phyloP scores from a whole-genome alignment of 1,140 invertebrate species.

The Augochlora pura region DNA sequence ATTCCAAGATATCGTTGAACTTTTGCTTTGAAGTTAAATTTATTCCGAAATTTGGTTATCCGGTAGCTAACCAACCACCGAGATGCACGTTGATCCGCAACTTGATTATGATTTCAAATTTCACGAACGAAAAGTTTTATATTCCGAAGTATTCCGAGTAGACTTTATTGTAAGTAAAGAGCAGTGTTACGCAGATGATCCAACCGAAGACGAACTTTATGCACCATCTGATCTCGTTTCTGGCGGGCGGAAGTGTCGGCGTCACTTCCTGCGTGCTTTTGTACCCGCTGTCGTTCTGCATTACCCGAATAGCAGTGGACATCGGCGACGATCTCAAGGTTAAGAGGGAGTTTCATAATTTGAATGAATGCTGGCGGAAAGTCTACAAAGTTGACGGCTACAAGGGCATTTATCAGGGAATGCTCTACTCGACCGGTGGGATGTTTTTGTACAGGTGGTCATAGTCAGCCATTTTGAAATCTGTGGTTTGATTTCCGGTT shows the following conservation, averaged over 20 bases:
- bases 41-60: no score
- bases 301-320: slow-evolving; percentile 32
- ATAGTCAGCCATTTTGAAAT: not conserved
- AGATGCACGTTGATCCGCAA: no score
- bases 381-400: slow-evolving; percentile 19
- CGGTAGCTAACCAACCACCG: no score
- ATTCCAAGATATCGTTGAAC: no score
- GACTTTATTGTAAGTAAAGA: not conserved
- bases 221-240: not conserved
- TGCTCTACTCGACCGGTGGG: not conserved
- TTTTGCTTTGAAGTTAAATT: no score
- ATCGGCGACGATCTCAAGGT: not conserved
- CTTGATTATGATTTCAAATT: no score
- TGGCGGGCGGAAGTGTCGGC: slow-evolving; percentile 20
- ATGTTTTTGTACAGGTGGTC: slow-evolving; percentile 26
- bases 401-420: slow-evolving; percentile 26
- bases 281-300: slow-evolving; percentile 25
- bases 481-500: no score
- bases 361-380: slow-evolving; percentile 11
- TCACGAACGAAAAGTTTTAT: not conserved
- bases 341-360: slow-evolving; percentile 2
- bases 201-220: not conserved
- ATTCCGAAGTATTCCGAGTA: not conserved
- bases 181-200: slow-evolving; percentile 18
- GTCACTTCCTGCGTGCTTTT: not conserved